A percentile compares a stretch with the other conserved stretches of the same genome.
These are phyloP conservation scores for Thamnophis sirtalis DNA, from an alignment of 2,113 vertebrate species.

Conservation along the genomic window DNA sequence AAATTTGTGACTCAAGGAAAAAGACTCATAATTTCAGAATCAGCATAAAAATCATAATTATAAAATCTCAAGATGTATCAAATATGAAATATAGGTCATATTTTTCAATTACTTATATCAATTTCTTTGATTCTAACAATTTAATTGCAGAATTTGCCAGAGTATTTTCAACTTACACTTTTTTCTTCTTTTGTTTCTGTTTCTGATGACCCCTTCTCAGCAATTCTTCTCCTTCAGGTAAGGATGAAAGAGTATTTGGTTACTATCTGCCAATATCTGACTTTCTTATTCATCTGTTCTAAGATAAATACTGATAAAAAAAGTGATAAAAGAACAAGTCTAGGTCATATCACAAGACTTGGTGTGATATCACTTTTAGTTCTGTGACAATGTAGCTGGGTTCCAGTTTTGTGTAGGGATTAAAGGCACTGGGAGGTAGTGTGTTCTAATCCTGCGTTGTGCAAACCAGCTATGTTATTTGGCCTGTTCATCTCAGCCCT, in stretches of 20 bases:
- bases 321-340: not conserved
- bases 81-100: not conserved
- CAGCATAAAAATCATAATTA: not conserved
- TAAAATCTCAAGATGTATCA: not conserved
- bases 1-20: conserved; percentile 21
- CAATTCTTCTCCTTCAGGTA: conserved; percentile 90
- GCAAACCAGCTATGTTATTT: not conserved
- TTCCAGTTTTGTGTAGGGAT: not conserved
- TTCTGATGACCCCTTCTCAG: conserved; percentile 95
- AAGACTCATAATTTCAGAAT: not conserved
- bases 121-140: not conserved
- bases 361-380: not conserved
- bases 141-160: not conserved
- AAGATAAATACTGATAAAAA: not conserved
- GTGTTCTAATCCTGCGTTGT: not conserved
- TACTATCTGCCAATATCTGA: conserved; percentile 25
- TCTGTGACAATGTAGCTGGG: not conserved
- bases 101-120: not conserved
- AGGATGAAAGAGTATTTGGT: not conserved
- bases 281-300: not conserved
- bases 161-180: conserved; percentile 75
- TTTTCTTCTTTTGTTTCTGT: conserved; percentile 85
- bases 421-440: not conserved
- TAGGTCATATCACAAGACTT: not conserved
- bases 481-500: not conserved